These are phyloP conservation scores for Dasyprocta punctata DNA, from an alignment of 2,113 vertebrate species.

Conservation along the genomic window DNA sequence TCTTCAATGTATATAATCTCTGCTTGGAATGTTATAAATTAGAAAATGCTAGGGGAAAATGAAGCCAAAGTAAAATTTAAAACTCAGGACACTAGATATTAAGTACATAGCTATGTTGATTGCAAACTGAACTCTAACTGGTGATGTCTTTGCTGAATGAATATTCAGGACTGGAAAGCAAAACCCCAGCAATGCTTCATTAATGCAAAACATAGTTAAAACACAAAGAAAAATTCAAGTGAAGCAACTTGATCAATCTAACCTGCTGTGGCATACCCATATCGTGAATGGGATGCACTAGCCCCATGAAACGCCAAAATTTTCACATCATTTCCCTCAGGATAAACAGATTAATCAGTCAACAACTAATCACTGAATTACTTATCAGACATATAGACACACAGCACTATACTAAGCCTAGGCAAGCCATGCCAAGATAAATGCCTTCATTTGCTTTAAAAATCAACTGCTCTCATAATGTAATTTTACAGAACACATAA, in stretches of 20 bases:
- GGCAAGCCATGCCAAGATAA: conserved; percentile 47
- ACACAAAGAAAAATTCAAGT: not conserved
- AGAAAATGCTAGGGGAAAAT: not conserved
- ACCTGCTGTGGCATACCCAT: not conserved
- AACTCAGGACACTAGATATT: not conserved
- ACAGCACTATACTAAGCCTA: not conserved
- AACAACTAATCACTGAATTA: conserved; percentile 52
- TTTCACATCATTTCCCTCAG: not conserved
- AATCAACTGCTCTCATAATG: conserved; percentile 61
- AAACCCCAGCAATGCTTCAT: not conserved
- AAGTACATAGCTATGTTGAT: not conserved
- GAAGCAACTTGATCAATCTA: not conserved
- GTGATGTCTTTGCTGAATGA: not conserved
- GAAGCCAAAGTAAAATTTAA: not conserved
- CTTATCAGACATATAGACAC: not conserved
- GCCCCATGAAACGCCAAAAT: not conserved
- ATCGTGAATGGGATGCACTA: not conserved
- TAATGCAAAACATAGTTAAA: not conserved
- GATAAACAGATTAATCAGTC: conserved; percentile 34
- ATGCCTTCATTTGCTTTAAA: conserved; percentile 57
- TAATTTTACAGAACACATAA: conserved; percentile 21
- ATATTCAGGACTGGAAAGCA: not conserved
- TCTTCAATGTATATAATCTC: not conserved
- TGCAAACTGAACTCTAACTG: not conserved
- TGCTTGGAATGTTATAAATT: not conserved